Conservation (phyloP, 2,113 vertebrate species). For the Cryptomyrus ogoouensis region DNA sequence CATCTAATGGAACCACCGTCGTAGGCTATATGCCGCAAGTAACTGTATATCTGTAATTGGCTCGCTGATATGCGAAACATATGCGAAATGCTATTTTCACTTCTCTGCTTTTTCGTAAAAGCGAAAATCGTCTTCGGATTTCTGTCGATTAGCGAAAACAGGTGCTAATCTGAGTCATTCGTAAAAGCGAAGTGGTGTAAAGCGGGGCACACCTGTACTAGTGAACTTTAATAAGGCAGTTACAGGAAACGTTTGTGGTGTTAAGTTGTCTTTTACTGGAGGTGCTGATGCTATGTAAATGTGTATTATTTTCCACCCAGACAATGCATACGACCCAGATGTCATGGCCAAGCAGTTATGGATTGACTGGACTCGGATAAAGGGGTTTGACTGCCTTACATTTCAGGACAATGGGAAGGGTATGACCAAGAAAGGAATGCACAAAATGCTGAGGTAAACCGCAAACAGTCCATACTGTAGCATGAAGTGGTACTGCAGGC, state of each 20-base stretch:
- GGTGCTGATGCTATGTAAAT: neutral
- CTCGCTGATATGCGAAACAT: too few relatives aligned
- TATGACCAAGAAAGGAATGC: conserved; percentile 72
- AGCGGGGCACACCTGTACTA: neutral
- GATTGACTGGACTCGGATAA: conserved; percentile 85
- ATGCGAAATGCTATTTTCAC: too few relatives aligned
- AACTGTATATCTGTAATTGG: too few relatives aligned
- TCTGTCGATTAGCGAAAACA: neutral
- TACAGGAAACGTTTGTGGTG: neutral
- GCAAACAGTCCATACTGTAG: too few relatives aligned
- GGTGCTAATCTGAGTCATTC: too few relatives aligned
- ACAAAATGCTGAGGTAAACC: conserved; percentile 87
- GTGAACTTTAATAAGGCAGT: neutral
- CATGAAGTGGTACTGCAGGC: too few relatives aligned
- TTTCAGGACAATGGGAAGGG: conserved; percentile 92
- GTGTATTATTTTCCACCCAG: conserved; percentile 47
- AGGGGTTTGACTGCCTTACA: conserved; percentile 64
- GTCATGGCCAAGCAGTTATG: conserved; percentile 87
- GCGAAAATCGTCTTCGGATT: too few relatives aligned
- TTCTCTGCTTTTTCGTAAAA: too few relatives aligned
- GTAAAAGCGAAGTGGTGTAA: too few relatives aligned
- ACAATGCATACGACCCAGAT: conserved; percentile 94
- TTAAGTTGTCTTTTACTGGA: neutral
- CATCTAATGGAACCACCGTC: neutral
- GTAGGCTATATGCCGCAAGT: neutral